phyloP scores from a whole-genome alignment of 2,888 invertebrate genomes.

The Adineta ricciae region DNA sequence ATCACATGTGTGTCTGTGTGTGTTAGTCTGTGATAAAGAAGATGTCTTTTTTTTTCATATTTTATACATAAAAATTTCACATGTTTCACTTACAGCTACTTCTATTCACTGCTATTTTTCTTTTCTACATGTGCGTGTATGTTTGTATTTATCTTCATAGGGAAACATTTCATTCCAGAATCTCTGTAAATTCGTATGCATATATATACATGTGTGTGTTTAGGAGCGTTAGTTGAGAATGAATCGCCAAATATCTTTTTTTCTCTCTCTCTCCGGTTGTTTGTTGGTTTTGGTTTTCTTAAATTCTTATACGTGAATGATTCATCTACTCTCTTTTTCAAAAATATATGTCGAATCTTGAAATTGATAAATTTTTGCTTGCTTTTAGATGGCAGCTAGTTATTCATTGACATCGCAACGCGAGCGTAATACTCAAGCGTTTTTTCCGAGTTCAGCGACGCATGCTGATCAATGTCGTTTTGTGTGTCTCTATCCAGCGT shows the following conservation, averaged over 20 bases:
- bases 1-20: no score
- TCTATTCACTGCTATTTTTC: neutral
- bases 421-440: neutral
- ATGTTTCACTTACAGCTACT: neutral
- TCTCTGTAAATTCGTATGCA: neutral
- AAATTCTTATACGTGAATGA: neutral
- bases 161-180: no score
- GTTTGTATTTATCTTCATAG: neutral
- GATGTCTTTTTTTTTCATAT: neutral
- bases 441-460: neutral
- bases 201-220: neutral
- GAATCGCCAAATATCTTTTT: neutral
- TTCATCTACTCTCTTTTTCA: neutral
- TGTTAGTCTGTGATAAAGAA: neutral
- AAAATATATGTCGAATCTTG: neutral
- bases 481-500: neutral
- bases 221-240: neutral
- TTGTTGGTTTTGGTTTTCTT: neutral
- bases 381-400: neutral
- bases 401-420: neutral
- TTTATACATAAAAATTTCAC: neutral
- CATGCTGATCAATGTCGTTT: conserved; percentile 14
- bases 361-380: neutral
- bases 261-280: neutral
- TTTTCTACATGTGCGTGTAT: no score